These are phyloP conservation scores for Fragum fragum DNA, from an alignment of 2,888 invertebrate genomes.

Conservation along the genomic window DNA sequence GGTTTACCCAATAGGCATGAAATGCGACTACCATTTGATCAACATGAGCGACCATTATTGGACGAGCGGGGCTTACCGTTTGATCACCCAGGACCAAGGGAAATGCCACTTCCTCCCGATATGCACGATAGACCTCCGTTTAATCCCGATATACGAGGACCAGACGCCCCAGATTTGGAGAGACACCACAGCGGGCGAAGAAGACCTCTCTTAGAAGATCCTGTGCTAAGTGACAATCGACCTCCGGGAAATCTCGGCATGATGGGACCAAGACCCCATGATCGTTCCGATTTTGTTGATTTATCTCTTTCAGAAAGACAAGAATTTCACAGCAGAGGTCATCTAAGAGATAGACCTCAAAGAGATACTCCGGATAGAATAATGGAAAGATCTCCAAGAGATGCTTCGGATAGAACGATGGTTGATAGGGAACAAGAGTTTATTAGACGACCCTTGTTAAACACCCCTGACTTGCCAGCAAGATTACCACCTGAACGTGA, in stretches of 20 bases:
- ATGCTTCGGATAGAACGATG: neutral
- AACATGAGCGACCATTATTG: neutral
- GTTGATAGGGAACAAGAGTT: neutral
- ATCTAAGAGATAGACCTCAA: neutral
- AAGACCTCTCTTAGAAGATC: neutral
- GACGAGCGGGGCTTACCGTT: neutral
- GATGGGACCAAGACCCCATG: neutral
- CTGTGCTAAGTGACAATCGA: neutral
- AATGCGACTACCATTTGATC: neutral
- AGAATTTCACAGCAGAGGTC: neutral
- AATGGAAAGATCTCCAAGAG: neutral
- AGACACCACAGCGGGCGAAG: neutral
- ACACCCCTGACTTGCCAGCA: neutral
- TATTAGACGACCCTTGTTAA: neutral
- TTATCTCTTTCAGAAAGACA: neutral
- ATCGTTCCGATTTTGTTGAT: neutral
- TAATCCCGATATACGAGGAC: neutral
- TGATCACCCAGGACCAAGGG: neutral
- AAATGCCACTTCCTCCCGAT: neutral
- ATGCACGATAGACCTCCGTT: neutral
- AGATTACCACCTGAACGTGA: neutral
- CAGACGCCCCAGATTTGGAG: neutral
- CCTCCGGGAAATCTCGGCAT: neutral
- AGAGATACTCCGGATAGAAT: neutral
- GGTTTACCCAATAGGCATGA: neutral